Base-by-base conservation (phyloP, 2,888 invertebrate genomes). In the Cacoxenus indagator region DNA sequence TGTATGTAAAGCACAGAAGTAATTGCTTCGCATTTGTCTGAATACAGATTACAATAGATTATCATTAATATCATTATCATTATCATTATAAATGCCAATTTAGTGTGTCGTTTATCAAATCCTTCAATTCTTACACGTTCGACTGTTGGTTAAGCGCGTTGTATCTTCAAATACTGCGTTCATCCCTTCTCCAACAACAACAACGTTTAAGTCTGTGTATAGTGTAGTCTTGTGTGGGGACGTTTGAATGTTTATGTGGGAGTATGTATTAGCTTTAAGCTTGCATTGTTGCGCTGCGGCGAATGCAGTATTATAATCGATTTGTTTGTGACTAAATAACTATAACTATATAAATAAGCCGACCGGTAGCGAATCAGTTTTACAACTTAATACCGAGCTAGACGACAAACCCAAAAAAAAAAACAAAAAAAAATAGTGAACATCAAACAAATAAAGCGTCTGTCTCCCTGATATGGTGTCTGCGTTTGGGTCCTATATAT, bases 391-490 rank as follows among this genome's bases (percentile, higher is more conserved):
- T n/a, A n/a, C n/a, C n/a, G n/a, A n/a, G n/a, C n/a, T n/a, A n/a
- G n/a, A n/a, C n/a, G n/a, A n/a, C n/a, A n/a, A n/a, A n/a, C n/a
- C n/a, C n/a, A n/a, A n/a, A n/a, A n/a, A n/a, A n/a, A n/a, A n/a
- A n/a, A n/a, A n/a, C n/a, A n/a, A n/a, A n/a, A n/a, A n/a, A n/a
- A n/a, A n/a, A n/a, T n/a, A n/a, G n/a, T n/a, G n/a, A n/a, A n/a
- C n/a, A n/a, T 51, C 19, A 22, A 55, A 55, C 55, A 24, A 55
- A 55, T 14, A 6, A 24, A 54, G 26, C 24, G 26, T n/a, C 4
- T 14, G 68, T 68, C 67, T 76, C 73, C 74, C 71, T 76, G 74
- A 74, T 70, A 29, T 64, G 31, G 8, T 59, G 45, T 3, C 19
- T 37, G 37, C 8, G 9, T 61, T 14, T 37, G n/a, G 22, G 37